Base-by-base conservation (phyloP, 2,113 vertebrate species). In the Saguinus midas region DNA sequence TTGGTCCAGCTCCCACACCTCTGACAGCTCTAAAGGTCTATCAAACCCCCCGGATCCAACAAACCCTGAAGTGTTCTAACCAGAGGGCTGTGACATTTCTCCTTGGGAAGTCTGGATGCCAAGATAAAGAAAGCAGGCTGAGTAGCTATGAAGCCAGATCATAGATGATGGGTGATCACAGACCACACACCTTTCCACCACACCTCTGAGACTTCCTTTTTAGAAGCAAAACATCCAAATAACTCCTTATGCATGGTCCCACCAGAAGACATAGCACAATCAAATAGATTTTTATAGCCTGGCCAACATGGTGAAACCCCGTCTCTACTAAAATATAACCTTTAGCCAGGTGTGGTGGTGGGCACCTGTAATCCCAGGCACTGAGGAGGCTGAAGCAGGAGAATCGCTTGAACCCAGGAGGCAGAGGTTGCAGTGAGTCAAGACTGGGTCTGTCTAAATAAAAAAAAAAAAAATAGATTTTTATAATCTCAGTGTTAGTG, bases 111-210 rank as follows among this genome's bases (percentile, higher is more conserved):
- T 61, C 48, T 16, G 29, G 18, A 64, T 45, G 10, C 55, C 0
- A 0, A 91, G 23, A 76, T 48, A 80, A 43, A 79, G 6, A 55
- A 18, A 29, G n/a, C 6, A 40, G 40, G 1, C 3, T 45, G 23
- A 66, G 72, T 23, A 45, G 45, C 3, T 4, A 9, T 0, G 0
- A 61, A 48, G 45, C 75, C 61, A 40, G 64, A 68, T 35, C 52
- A 2, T 0, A 4, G 21, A 23, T 58, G 35, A 14, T 6, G 50
- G 3, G 0, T 37, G 37, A 37, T 32, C 37, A 5, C 0, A 43
- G 27, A 16, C 17, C 17, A 58, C 10, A 48, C 16, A 18, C 16
- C 32, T 9, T 8, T 58, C 55, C 40, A 58, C 27, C 78, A 25
- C 1, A 3, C 32, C 29, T 18, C 0, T 0, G 40, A 91, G 12